Evolutionary conservation across 2,797 vertebrate genomes (phyloP).

Genomic region (Champsocephalus esox): DNA sequence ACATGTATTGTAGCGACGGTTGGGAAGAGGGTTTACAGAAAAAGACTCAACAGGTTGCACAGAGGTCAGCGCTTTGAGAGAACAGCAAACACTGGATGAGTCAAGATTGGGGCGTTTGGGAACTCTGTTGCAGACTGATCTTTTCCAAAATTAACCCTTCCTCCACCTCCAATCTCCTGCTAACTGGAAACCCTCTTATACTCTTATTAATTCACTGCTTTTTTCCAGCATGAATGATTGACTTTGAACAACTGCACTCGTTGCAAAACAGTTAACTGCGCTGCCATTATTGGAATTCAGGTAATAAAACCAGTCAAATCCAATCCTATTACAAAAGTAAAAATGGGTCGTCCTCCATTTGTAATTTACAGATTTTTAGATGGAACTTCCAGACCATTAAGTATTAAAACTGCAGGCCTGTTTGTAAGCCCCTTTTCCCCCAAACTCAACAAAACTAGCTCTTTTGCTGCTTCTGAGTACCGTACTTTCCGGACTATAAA

Average conservation of each 20-base stretch:
- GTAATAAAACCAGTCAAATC: background rate
- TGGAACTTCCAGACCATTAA: background rate
- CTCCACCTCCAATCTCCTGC: slow-evolving; percentile 11
- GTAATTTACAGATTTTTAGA: slow-evolving; percentile 12
- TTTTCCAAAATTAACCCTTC: slow-evolving; percentile 40
- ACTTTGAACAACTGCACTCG: background rate
- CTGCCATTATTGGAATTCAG: background rate
- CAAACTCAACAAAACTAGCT: background rate
- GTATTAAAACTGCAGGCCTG: background rate
- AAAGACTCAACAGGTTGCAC: slow-evolving; percentile 59
- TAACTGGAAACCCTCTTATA: slow-evolving; percentile 7
- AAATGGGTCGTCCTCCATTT: background rate
- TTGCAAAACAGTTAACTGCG: slow-evolving; percentile 3
- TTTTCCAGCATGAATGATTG: background rate
- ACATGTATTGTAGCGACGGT: slow-evolving; percentile 42
- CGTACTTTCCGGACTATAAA: too few species aligned
- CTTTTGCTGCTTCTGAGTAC: background rate
- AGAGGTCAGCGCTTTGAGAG: slow-evolving; percentile 62
- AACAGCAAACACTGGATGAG: slow-evolving; percentile 51
- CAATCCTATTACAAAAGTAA: background rate
- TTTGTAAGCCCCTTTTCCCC: background rate
- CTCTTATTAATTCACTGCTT: slow-evolving; percentile 7
- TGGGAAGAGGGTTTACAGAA: slow-evolving; percentile 57
- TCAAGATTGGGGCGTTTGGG: slow-evolving; percentile 28
- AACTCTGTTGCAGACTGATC: slow-evolving; percentile 17